Base-by-base conservation (phyloP, 2,797 vertebrate species). In the Gymnodraco acuticeps region DNA sequence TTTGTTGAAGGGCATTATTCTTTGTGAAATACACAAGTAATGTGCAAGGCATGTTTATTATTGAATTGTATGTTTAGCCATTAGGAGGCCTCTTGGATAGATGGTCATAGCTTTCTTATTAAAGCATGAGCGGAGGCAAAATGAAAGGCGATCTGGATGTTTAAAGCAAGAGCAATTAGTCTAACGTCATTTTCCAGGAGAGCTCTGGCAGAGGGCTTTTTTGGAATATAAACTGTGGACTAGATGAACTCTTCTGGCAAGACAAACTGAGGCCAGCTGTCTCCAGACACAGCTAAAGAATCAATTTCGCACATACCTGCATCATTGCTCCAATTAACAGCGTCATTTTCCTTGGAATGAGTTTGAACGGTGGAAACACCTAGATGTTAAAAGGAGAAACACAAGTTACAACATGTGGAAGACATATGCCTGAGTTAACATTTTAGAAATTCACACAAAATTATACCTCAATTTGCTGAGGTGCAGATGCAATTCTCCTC, bases 311-410 rank as follows among this genome's bases (percentile, higher is more conserved):
- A 66, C 82, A 77, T 83, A 99, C 98, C 96, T 99, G 98, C 95
- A 98, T 96, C 84, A 92, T 92, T 15, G 97, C 97, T 51, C 98
- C 98, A 17, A 96, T 95, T 69, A 99, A 95, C 45, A 99, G 89
- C 1, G 96, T 98, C 67, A 99, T 94, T 87, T 95, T 98, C 81
- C 95, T 95, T 14, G 98, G 98, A 53, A 97, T 94, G 43, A 99
- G 84, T 75, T 95, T 95, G 91, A 99, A 99, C 0, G 96, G 97
- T 8, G 97, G 97, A 88, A 99, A 99, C 16, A 99, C 98, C 98
- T 99, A 75, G 15, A 85, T 61, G 3, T 20, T 1, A 45, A 15
- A 61, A 55, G 46, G 10, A 43, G 12, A 31, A 46, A 23, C 27
- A 69, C 72, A 62, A 20, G 14, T 51, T 62, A n/a, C 3, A 27